Evolutionary conservation across 2,113 vertebrate species (phyloP).

Genomic region (Zosterops hypoxanthus): DNA sequence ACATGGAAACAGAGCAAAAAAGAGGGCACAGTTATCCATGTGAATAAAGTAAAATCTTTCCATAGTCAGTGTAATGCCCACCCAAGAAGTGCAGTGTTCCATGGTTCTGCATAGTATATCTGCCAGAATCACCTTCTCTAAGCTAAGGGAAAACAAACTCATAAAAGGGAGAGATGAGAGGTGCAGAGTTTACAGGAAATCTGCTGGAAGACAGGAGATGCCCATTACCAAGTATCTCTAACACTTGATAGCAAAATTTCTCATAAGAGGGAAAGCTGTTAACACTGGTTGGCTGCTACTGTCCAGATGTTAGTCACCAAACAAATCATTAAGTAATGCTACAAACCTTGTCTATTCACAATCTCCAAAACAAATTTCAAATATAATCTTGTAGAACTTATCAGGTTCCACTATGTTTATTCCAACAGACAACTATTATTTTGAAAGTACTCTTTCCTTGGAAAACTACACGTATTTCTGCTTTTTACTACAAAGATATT

Average conservation of each 20-base stretch:
- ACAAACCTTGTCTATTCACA: not conserved
- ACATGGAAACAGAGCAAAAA: not conserved
- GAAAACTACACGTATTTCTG: not conserved
- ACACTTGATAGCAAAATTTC: not conserved
- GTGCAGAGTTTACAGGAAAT: not conserved
- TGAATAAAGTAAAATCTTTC: not conserved
- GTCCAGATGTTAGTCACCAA: not conserved
- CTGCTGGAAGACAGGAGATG: not conserved
- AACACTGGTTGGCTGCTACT: not conserved
- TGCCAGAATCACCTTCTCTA: not conserved
- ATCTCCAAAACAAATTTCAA: not conserved
- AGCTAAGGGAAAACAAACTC: not conserved
- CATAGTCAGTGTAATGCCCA: not conserved
- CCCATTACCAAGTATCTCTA: not conserved
- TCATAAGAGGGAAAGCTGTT: not conserved
- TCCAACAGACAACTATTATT: not conserved
- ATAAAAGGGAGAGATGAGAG: not conserved
- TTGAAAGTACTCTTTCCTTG: not conserved
- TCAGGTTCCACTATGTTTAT: not conserved
- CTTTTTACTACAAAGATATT: conserved; percentile 27
- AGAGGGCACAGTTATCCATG: not conserved
- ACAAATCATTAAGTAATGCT: not conserved
- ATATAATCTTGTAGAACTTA: not conserved
- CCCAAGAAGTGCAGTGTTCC: not conserved
- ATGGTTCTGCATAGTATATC: not conserved